These are phyloP conservation scores for Notamacropus eugenii DNA, from an alignment of 2,797 vertebrate species.

Conservation along the genomic window DNA sequence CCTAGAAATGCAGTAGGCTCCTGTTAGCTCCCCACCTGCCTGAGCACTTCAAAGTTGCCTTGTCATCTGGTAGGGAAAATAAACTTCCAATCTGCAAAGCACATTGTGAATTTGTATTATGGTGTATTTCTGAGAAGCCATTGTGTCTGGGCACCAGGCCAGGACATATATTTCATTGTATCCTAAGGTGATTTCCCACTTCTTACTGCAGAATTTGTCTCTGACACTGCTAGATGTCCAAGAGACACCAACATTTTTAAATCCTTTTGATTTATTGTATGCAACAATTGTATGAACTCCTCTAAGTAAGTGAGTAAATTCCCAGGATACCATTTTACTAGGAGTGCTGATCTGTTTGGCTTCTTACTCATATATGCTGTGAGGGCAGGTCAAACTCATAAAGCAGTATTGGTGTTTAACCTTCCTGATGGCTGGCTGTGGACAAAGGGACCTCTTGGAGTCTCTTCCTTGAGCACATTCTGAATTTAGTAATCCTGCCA, in stretches of 20 bases:
- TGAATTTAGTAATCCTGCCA: neutral
- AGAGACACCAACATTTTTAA: neutral
- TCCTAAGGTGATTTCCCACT: neutral
- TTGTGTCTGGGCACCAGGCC: neutral
- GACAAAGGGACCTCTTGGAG: neutral
- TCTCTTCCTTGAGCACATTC: neutral
- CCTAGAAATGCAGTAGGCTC: conserved; percentile 22
- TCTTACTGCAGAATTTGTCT: conserved; percentile 35
- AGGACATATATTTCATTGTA: conserved; percentile 20
- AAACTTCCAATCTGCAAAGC: neutral
- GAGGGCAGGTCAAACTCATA: neutral
- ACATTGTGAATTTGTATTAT: neutral
- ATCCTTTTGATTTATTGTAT: neutral
- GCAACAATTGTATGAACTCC: neutral
- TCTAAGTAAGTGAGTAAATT: neutral
- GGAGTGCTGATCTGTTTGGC: neutral
- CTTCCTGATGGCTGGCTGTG: neutral
- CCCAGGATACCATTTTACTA: neutral
- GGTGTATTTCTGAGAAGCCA: conserved; percentile 25
- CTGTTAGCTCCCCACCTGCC: conserved; percentile 50
- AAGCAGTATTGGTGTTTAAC: neutral
- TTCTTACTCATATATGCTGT: neutral
- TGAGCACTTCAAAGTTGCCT: neutral
- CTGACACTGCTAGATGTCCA: neutral
- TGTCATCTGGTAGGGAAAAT: neutral